Percentiles rank a stretch among this genome's conserved stretches.
These are phyloP conservation scores for Drosophila yooni DNA, from an alignment of 2,888 invertebrate genomes.

Conservation along the genomic window DNA sequence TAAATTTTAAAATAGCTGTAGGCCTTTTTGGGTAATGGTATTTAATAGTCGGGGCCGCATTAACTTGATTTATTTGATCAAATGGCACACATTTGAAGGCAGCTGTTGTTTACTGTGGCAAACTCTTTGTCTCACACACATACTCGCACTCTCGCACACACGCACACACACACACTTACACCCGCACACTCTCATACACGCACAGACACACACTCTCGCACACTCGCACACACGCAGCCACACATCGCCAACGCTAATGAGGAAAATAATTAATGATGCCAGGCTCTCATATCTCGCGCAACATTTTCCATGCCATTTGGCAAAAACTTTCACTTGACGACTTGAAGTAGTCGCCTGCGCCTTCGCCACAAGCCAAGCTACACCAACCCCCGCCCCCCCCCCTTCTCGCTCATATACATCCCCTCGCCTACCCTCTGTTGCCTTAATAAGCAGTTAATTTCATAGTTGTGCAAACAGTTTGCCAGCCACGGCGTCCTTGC, in stretches of 20 bases:
- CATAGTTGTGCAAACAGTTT: conserved; percentile 76
- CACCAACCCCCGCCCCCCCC: not conserved
- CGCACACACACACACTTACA: conserved; percentile 16
- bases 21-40: not conserved
- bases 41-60: conserved; percentile 17
- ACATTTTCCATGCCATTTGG: conserved; percentile 80
- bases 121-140: conserved; percentile 32
- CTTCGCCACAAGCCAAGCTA: conserved; percentile 17
- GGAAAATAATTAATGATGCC: conserved; percentile 78
- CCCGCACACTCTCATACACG: no score
- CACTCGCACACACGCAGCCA: not conserved
- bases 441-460: conserved; percentile 78
- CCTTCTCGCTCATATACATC: not conserved
- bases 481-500: conserved; percentile 21
- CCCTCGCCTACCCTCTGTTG: conserved; percentile 1
- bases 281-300: conserved; percentile 44
- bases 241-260: conserved; percentile 66
- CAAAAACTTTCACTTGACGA: conserved; percentile 75
- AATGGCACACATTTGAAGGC: conserved; percentile 26
- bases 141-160: not conserved
- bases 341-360: conserved; percentile 64
- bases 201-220: no score
- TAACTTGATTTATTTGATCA: conserved; percentile 34
- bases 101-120: conserved; percentile 47
- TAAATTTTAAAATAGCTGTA: conserved; percentile 2